Conservation (phyloP, 2,888 invertebrate genomes). For the Drosophila siamana region DNA sequence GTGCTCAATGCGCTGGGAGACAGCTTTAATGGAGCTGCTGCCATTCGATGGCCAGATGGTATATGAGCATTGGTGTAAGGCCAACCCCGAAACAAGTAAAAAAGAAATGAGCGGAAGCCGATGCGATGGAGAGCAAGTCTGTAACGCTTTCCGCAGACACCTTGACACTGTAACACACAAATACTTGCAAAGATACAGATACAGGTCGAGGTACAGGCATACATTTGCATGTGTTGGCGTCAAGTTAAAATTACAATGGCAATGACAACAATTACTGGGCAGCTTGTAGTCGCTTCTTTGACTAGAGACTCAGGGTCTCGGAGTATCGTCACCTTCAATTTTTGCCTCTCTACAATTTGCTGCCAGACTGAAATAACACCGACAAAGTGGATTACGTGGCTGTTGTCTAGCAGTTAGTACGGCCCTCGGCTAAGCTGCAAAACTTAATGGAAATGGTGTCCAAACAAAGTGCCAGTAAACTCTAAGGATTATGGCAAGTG, state of each 20-base stretch:
- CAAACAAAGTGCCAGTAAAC: slow-evolving; percentile 24
- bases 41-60: slow-evolving; percentile 16
- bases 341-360: slow-evolving; percentile 16
- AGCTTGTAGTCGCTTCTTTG: neutral
- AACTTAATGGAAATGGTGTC: slow-evolving; percentile 35
- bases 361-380: slow-evolving; percentile 26
- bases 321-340: slow-evolving; percentile 59
- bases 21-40: slow-evolving; percentile 63
- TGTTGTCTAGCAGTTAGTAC: slow-evolving; percentile 28
- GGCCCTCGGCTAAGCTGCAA: slow-evolving; percentile 21
- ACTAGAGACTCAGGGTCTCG: slow-evolving; percentile 22
- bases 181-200: slow-evolving; percentile 10
- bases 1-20: slow-evolving; percentile 34
- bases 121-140: slow-evolving; percentile 31
- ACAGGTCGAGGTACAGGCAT: slow-evolving; percentile 23
- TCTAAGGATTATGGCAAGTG: slow-evolving; percentile 22
- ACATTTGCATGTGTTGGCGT: slow-evolving; percentile 31
- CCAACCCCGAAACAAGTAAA: slow-evolving; percentile 4
- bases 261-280: slow-evolving; percentile 16
- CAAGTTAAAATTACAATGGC: slow-evolving; percentile 41
- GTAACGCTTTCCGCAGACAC: slow-evolving; percentile 45
- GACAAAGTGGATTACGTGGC: slow-evolving; percentile 38
- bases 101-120: slow-evolving; percentile 35
- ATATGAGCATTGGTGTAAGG: slow-evolving; percentile 8
- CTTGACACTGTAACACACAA: slow-evolving; percentile 74